A percentile compares a stretch with the other conserved stretches of the same genome.
These are phyloP conservation scores for Probosciger aterrimus DNA, from an alignment of 2,113 vertebrate species.

Conservation along the genomic window DNA sequence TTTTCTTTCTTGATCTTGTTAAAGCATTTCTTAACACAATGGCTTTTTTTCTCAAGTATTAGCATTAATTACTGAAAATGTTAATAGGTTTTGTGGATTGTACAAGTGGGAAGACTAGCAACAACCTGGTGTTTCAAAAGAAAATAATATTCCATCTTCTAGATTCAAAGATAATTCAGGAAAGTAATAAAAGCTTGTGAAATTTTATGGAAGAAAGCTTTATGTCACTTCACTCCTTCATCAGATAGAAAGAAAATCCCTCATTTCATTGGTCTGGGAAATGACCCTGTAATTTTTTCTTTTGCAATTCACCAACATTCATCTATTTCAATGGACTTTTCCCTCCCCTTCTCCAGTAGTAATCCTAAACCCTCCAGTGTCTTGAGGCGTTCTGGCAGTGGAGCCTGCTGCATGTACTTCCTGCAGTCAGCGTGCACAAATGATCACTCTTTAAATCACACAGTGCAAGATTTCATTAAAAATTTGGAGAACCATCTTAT, in stretches of 20 bases:
- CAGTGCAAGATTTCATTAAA: conserved; percentile 38
- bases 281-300: neutral
- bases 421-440: neutral
- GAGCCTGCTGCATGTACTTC: neutral
- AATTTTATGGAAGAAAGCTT: conserved; percentile 19
- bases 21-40: conserved; percentile 65
- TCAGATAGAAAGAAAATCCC: conserved; percentile 36
- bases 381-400: neutral
- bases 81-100: conserved; percentile 52
- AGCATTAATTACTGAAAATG: conserved; percentile 65
- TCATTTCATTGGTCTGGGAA: neutral
- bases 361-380: neutral
- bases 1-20: conserved; percentile 58
- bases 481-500: conserved; percentile 26
- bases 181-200: conserved; percentile 55
- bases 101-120: conserved; percentile 39
- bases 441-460: conserved; percentile 1
- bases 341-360: neutral
- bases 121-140: conserved; percentile 48
- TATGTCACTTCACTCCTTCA: conserved; percentile 20
- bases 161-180: conserved; percentile 50
- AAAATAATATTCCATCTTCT: conserved; percentile 36
- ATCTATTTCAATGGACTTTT: neutral
- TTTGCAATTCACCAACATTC: neutral
- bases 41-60: conserved; percentile 60